Conservation (phyloP, 2,113 vertebrate species). For the Aleadryas rufinucha region DNA sequence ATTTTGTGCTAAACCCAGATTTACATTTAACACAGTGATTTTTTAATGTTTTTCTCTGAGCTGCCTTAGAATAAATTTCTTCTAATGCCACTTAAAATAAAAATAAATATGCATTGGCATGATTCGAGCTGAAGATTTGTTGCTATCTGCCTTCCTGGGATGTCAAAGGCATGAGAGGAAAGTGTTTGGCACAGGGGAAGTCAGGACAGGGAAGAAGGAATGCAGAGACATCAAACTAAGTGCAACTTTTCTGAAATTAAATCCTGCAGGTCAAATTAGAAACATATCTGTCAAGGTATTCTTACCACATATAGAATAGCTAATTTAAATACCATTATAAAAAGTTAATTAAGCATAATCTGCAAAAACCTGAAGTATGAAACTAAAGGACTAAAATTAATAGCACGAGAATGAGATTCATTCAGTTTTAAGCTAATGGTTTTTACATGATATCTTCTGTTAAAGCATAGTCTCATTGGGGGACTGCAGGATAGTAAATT, state of each 20-base stretch:
- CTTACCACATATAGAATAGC: not conserved
- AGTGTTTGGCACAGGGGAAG: not conserved
- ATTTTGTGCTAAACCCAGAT: not conserved
- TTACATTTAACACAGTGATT: not conserved
- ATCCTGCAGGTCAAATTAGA: slow-evolving; percentile 22
- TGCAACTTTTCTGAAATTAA: not conserved
- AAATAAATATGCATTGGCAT: not conserved
- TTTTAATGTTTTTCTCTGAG: not conserved
- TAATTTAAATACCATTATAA: slow-evolving; percentile 52
- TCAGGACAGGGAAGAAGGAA: not conserved
- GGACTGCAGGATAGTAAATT: slow-evolving; percentile 26
- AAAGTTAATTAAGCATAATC: slow-evolving; percentile 56
- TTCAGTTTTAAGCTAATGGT: slow-evolving; percentile 22
- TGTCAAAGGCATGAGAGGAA: not conserved
- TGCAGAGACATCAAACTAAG: not conserved
- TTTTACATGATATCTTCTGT: not conserved
- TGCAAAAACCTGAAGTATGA: slow-evolving; percentile 11
- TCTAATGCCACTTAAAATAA: not conserved
- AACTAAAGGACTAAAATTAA: slow-evolving; percentile 47
- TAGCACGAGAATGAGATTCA: slow-evolving; percentile 24
- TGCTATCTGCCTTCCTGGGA: not conserved
- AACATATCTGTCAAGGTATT: not conserved
- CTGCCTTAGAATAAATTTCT: not conserved
- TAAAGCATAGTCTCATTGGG: not conserved
- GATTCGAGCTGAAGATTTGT: not conserved